These are phyloP conservation scores for Odontothrips loti DNA, from an alignment of 2,888 invertebrate genomes.

Conservation along the genomic window DNA sequence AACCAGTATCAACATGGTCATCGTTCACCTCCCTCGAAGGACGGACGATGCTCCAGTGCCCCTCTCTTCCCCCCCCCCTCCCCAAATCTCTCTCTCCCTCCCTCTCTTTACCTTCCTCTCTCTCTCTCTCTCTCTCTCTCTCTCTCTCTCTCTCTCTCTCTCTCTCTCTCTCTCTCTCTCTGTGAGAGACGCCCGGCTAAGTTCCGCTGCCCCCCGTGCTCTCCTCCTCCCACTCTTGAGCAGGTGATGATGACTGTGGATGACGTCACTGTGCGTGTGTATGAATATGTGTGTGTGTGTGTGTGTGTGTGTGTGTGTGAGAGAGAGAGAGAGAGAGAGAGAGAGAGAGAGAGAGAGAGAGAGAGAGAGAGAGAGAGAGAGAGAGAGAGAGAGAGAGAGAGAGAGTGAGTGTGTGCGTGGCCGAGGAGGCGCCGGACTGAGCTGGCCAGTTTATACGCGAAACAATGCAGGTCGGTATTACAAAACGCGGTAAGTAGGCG, in stretches of 20 bases:
- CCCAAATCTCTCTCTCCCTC: too few relatives aligned
- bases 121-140: too few relatives aligned
- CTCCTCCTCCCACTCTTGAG: background rate
- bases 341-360: conserved; percentile 18
- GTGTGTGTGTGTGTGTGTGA: background rate
- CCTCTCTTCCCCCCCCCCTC: background rate
- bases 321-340: conserved; percentile 18
- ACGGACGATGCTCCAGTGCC: background rate
- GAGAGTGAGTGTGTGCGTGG: background rate
- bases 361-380: conserved; percentile 18
- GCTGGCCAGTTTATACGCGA: conserved; percentile 3
- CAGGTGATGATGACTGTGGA: background rate
- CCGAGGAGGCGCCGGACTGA: background rate
- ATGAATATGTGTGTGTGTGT: background rate
- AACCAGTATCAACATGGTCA: conserved; percentile 10
- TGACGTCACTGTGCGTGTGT: background rate
- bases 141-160: too few relatives aligned
- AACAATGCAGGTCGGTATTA: conserved; percentile 17
- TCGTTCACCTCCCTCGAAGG: background rate
- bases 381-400: background rate
- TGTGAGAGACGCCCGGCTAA: background rate
- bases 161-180: background rate
- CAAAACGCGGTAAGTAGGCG: background rate
- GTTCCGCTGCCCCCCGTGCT: background rate
- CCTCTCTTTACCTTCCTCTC: too few relatives aligned